Base-by-base conservation (phyloP, 2,888 invertebrate genomes). In the Papilio gigon region DNA sequence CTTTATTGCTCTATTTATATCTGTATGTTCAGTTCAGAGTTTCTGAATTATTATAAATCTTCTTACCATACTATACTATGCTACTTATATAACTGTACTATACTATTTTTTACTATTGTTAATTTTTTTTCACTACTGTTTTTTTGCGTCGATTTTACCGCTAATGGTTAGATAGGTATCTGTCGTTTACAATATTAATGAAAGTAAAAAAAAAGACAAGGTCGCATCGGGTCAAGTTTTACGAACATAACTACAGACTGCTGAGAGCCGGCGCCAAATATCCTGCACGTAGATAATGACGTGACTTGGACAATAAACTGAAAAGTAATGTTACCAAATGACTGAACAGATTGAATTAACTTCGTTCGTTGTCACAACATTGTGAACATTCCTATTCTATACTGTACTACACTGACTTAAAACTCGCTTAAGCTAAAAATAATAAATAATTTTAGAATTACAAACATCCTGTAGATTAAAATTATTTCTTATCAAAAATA, bases 181-280 rank as follows among this genome's bases (percentile, higher is more conserved):
- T 60, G 58, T 63, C 37, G 37, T 68, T 68, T 60, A 50, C 63
- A 40, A 47, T 58, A 68, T 68, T 68, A 50, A 64, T 68, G 64
- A 27, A 60, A 68, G 59, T 37, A 40, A 68, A 67, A 40, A 68
- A 67, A 71, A 70, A 70, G 1, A 70, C 70, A 70, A 70, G 71
- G 71, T 71, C 71, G 40, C 30, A 44, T 37, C 44, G 65, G 71
- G 70, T 67, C 58, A 67, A 64, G 67, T 37, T 71, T 63, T 58
- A 63, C 53, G 64, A 69, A 71, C 70, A 65, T 69, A 27, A 47
- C 69, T 47, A 70, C 61, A 69, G 65, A 62, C 63, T 69, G 64
- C 47, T 70, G 20, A 60, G 35, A 50, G 68, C 17, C 50, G 68
- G 68, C 68, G 64, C 63, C 58, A 58, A 59, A 59, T 40, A 30